Evolutionary conservation across 2,888 invertebrate genomes (phyloP).

Genomic region (Metellina segmentata): DNA sequence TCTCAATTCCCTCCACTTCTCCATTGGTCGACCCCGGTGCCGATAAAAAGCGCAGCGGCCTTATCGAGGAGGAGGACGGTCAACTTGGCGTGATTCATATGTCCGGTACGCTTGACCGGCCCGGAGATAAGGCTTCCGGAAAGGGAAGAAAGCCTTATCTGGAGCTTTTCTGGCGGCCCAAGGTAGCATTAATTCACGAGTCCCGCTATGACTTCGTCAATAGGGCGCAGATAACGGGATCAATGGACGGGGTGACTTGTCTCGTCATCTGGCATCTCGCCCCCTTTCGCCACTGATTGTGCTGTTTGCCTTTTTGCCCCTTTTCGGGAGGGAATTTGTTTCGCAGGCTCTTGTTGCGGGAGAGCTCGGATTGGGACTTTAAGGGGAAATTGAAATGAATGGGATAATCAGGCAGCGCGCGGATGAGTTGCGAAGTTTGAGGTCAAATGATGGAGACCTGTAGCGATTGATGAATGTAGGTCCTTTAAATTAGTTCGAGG

Average conservation of each 20-base stretch:
- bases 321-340: not conserved
- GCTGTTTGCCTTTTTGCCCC: not conserved
- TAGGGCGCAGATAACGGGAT: constrained; percentile 61
- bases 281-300: constrained; percentile 13
- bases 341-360: too few species aligned
- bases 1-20: constrained; percentile 71
- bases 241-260: constrained; percentile 51
- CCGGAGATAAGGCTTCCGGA: constrained; percentile 55
- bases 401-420: too few species aligned
- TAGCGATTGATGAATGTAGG: too few species aligned
- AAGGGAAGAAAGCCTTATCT: constrained; percentile 61
- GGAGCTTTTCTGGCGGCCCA: constrained; percentile 32
- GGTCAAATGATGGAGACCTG: too few species aligned
- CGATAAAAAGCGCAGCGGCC: constrained; percentile 50
- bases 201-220: constrained; percentile 64
- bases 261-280: constrained; percentile 40
- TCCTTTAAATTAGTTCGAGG: too few species aligned
- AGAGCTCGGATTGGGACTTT: too few species aligned
- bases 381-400: too few species aligned
- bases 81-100: constrained; percentile 75
- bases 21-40: constrained; percentile 67
- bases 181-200: constrained; percentile 74
- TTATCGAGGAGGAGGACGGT: constrained; percentile 63
- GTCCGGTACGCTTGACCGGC: constrained; percentile 76
- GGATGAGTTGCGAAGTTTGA: too few species aligned